A percentile compares a stretch with the other conserved stretches of the same genome.
Evolutionary conservation across 2,797 vertebrate species (phyloP).

Genomic region (Naso thynnoides): DNA sequence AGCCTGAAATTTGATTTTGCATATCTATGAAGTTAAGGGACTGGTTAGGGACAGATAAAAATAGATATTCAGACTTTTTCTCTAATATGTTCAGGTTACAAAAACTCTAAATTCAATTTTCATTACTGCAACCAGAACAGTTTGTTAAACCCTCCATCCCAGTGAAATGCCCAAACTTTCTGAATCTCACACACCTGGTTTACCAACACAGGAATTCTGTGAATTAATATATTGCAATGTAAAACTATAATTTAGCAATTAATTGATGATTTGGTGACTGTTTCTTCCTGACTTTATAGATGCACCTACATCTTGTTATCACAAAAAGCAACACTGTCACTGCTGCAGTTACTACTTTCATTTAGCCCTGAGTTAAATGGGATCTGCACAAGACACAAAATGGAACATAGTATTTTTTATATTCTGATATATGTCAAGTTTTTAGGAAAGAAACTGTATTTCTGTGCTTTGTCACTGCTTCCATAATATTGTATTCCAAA

Average conservation of each 20-base stretch:
- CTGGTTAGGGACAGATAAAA: background rate
- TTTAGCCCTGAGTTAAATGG: constrained; percentile 27
- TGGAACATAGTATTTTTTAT: constrained; percentile 29
- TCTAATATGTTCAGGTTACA: background rate
- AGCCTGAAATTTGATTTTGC: background rate
- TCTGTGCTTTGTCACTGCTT: constrained; percentile 13
- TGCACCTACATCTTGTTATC: constrained; percentile 4
- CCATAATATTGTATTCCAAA: constrained; percentile 5
- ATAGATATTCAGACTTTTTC: background rate
- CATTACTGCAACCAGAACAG: background rate
- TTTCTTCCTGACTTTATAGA: constrained; percentile 19
- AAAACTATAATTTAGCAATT: background rate
- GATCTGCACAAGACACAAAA: constrained; percentile 36
- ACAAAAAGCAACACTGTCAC: constrained; percentile 20
- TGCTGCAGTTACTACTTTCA: constrained; percentile 30
- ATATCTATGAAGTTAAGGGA: background rate
- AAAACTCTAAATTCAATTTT: background rate
- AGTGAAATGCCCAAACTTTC: background rate
- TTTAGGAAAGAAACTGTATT: constrained; percentile 13
- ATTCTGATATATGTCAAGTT: constrained; percentile 38
- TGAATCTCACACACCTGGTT: background rate
- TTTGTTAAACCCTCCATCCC: too few species aligned
- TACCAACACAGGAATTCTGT: background rate
- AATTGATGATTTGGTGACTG: background rate
- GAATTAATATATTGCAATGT: background rate